phyloP scores from a whole-genome alignment of 2,797 vertebrate species.

The Synanceia verrucosa region DNA sequence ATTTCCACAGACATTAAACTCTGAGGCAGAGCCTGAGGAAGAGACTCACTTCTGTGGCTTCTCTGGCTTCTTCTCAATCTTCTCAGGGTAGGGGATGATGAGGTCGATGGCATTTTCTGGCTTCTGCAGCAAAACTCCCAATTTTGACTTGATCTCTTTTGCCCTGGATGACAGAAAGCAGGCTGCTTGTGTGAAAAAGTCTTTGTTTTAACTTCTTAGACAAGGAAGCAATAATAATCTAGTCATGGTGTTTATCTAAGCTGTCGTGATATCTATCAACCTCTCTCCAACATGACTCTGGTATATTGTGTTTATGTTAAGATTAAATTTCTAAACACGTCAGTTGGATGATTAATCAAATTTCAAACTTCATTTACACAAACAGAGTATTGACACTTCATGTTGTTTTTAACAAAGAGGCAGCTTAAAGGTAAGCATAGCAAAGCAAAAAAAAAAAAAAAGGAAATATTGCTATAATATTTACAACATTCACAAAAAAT shows the following conservation, averaged over 20 bases:
- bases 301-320: not conserved
- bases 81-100: slow-evolving; percentile 92
- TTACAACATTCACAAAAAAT: too few relatives aligned
- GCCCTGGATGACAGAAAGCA: slow-evolving; percentile 82
- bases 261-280: not conserved
- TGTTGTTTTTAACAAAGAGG: not conserved
- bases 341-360: not conserved
- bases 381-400: not conserved
- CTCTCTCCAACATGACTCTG: not conserved
- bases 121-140: slow-evolving; percentile 95
- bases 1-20: not conserved
- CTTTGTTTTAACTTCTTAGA: not conserved
- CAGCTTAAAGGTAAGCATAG: not conserved
- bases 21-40: not conserved
- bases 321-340: not conserved
- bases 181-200: not conserved
- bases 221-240: not conserved
- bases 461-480: too few relatives aligned
- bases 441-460: not conserved
- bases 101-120: slow-evolving; percentile 91
- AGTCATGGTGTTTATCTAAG: not conserved
- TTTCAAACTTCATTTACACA: not conserved
- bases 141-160: slow-evolving; percentile 96
- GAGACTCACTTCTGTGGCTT: slow-evolving; percentile 94
- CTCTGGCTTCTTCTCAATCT: slow-evolving; percentile 90